These are phyloP conservation scores for Drosophila glabriapex DNA, from an alignment of 2,888 invertebrate species.

Conservation along the genomic window DNA sequence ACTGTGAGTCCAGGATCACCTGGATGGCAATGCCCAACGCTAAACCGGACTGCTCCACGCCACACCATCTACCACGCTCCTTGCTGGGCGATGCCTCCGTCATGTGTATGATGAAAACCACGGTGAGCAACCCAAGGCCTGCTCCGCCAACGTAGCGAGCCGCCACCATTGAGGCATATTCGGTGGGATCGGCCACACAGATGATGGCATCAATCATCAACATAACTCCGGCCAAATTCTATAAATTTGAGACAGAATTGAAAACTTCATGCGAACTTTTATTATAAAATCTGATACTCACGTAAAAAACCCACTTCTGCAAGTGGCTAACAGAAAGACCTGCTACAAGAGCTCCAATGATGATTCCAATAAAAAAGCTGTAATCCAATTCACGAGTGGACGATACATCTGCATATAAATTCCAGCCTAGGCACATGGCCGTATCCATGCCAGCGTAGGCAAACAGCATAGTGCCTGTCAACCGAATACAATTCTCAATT, in stretches of 20 bases:
- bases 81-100: constrained; percentile 60
- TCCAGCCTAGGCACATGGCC: constrained; percentile 74
- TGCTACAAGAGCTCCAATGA: constrained; percentile 69
- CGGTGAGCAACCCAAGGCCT: constrained; percentile 71
- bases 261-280: neutral
- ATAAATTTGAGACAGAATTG: neutral
- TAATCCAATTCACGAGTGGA: constrained; percentile 55
- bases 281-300: constrained; percentile 24
- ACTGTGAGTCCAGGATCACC: constrained; percentile 59
- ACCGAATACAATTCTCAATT: neutral
- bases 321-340: constrained; percentile 44
- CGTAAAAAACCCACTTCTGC: constrained; percentile 62
- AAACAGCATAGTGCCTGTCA: constrained; percentile 60
- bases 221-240: constrained; percentile 55
- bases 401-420: neutral
- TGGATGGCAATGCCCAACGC: constrained; percentile 72
- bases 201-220: constrained; percentile 72
- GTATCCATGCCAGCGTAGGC: constrained; percentile 73
- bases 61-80: constrained; percentile 62
- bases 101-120: constrained; percentile 71
- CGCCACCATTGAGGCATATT: constrained; percentile 58
- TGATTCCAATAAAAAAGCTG: constrained; percentile 80
- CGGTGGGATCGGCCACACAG: constrained; percentile 60
- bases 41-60: constrained; percentile 69
- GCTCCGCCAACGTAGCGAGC: constrained; percentile 79